Conservation (phyloP, 1,140 invertebrate species). For the Micrasema minimum region DNA sequence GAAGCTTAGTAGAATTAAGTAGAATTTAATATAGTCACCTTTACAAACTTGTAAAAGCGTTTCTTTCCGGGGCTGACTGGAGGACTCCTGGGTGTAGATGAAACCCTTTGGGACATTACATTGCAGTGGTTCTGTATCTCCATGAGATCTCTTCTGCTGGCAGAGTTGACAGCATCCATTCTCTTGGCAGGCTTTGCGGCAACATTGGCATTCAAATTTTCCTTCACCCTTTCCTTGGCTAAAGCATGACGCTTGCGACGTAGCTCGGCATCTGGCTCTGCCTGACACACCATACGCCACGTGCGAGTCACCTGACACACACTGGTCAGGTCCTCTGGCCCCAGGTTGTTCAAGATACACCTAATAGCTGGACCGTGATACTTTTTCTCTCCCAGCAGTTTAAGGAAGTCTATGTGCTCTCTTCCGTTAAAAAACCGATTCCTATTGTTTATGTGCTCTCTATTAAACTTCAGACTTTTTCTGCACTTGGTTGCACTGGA, state of each 20-base stretch:
- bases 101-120: constrained; percentile 42
- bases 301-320: constrained; percentile 59
- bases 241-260: constrained; percentile 56
- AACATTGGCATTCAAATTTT: constrained; percentile 55
- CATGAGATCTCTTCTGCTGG: constrained; percentile 55
- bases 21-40: constrained; percentile 56
- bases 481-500: constrained; percentile 7
- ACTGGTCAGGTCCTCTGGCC: constrained; percentile 60
- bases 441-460: constrained; percentile 18
- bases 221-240: constrained; percentile 56
- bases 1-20: no score
- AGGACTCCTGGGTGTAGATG: constrained; percentile 57
- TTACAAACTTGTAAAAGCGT: constrained; percentile 63
- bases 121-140: constrained; percentile 60
- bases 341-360: constrained; percentile 60
- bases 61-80: constrained; percentile 63
- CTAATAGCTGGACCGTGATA: constrained; percentile 56
- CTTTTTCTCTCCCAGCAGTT: constrained; percentile 56
- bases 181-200: background rate
- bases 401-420: constrained; percentile 63
- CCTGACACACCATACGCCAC: constrained; percentile 59
- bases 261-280: constrained; percentile 53
- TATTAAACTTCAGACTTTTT: constrained; percentile 29
- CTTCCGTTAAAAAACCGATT: constrained; percentile 9
- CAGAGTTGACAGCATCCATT: background rate